Evolutionary conservation across 2,113 vertebrate genomes (phyloP).

Genomic region (Romanogobio albipinnatus): DNA sequence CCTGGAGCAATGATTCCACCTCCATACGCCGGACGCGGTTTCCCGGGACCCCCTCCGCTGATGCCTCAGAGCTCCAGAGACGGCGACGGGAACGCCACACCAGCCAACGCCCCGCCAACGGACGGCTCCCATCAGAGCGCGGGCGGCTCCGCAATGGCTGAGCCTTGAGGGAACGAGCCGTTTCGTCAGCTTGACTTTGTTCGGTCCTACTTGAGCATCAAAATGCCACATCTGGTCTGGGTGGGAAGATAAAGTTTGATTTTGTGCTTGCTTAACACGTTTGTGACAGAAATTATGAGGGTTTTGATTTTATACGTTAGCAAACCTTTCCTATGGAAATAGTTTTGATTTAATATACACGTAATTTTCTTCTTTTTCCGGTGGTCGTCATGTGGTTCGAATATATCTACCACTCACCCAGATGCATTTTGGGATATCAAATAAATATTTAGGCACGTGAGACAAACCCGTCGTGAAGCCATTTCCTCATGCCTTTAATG

Average conservation of each 20-base stretch:
- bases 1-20: slow-evolving; percentile 71
- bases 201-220: slow-evolving; percentile 57
- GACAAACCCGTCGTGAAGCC: not conserved
- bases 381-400: not conserved
- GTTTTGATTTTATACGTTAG: slow-evolving; percentile 54
- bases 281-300: slow-evolving; percentile 50
- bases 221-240: slow-evolving; percentile 30
- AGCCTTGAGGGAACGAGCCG: slow-evolving; percentile 65
- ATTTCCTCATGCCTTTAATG: slow-evolving; percentile 30
- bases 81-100: slow-evolving; percentile 4
- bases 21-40: slow-evolving; percentile 69
- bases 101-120: slow-evolving; percentile 43
- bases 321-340: slow-evolving; percentile 97
- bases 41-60: slow-evolving; percentile 71
- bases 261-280: slow-evolving; percentile 12
- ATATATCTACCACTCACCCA: slow-evolving; percentile 56
- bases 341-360: slow-evolving; percentile 67
- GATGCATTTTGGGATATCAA: slow-evolving; percentile 62
- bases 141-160: slow-evolving; percentile 56
- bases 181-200: not conserved
- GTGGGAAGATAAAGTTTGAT: slow-evolving; percentile 6
- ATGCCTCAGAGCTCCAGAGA: slow-evolving; percentile 34
- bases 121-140: slow-evolving; percentile 69
- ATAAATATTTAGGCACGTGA: slow-evolving; percentile 19
- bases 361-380: not conserved